These are phyloP conservation scores for Brachyptera risi DNA, from an alignment of 2,888 invertebrate species.

Conservation along the genomic window DNA sequence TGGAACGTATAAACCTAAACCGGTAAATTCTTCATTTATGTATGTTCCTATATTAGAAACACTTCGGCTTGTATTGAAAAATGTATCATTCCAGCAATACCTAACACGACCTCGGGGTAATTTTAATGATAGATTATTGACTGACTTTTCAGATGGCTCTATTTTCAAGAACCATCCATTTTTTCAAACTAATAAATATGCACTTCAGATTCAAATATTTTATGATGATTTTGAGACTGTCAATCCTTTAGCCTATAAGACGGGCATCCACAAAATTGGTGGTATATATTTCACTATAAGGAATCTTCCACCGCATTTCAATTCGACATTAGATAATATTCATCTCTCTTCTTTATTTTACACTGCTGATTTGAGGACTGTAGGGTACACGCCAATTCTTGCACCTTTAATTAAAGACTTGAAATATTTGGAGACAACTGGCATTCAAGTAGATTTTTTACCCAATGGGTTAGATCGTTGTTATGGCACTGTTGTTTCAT, in stretches of 20 bases:
- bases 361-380: conserved; percentile 9
- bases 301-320: conserved; percentile 26
- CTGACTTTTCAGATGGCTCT: not conserved
- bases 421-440: conserved; percentile 26
- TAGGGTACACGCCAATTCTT: conserved; percentile 21
- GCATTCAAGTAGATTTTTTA: conserved; percentile 17
- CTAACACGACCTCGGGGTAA: not conserved
- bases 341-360: conserved; percentile 25
- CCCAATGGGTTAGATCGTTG: conserved; percentile 6
- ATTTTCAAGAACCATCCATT: not conserved
- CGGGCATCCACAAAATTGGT: conserved; percentile 3
- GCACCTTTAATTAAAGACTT: conserved; percentile 24
- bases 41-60: conserved; percentile 27
- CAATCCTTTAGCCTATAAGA: conserved; percentile 31
- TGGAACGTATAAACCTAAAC: not conserved
- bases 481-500: conserved; percentile 21
- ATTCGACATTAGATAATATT: conserved; percentile 27
- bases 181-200: conserved; percentile 10
- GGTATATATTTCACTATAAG: conserved; percentile 11
- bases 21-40: conserved; percentile 17
- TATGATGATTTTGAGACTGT: conserved; percentile 32
- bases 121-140: not conserved
- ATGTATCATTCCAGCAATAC: not conserved
- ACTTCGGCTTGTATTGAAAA: conserved; percentile 12
- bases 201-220: conserved; percentile 25